phyloP scores from a whole-genome alignment of 2,113 vertebrate genomes.

The Hippocampus barbouri region DNA sequence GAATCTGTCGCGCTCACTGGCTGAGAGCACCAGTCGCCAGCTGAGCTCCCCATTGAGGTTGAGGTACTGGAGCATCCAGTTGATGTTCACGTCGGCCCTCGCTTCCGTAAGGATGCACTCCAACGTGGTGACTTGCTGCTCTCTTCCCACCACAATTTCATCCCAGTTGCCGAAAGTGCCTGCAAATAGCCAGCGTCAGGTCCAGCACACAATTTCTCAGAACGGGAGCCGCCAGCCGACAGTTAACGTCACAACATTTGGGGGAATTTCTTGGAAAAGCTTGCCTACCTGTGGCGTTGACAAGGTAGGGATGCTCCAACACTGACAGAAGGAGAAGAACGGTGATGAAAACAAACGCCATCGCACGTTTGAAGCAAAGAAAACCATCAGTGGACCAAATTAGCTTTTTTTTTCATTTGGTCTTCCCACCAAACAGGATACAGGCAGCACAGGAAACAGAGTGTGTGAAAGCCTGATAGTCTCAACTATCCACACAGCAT shows the following conservation, averaged over 20 bases:
- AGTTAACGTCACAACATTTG: background rate
- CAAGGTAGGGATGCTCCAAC: conserved; percentile 13
- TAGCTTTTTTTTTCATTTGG: conserved; percentile 14
- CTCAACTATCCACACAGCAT: background rate
- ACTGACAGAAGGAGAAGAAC: conserved; percentile 33
- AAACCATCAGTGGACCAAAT: conserved; percentile 33
- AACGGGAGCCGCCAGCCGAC: background rate
- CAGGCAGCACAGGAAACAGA: conserved; percentile 56
- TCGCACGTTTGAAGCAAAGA: conserved; percentile 33
- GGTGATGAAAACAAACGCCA: conserved; percentile 53
- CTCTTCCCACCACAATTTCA: conserved; percentile 56
- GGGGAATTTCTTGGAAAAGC: background rate
- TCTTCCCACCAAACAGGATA: conserved; percentile 47
- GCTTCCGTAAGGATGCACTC: conserved; percentile 42
- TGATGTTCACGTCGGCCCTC: conserved; percentile 31
- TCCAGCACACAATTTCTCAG: background rate
- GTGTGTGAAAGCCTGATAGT: conserved; percentile 48
- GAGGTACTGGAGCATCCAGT: conserved; percentile 55
- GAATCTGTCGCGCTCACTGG: conserved; percentile 28
- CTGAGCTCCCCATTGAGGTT: background rate
- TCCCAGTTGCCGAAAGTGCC: conserved; percentile 29
- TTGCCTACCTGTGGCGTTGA: conserved; percentile 56
- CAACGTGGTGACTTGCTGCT: conserved; percentile 41
- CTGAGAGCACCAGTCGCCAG: conserved; percentile 60
- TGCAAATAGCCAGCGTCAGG: conserved; percentile 26